These are phyloP conservation scores for Epizoanthus rinbou DNA, from an alignment of 92 coral and sea anemone species.

Conservation along the genomic window DNA sequence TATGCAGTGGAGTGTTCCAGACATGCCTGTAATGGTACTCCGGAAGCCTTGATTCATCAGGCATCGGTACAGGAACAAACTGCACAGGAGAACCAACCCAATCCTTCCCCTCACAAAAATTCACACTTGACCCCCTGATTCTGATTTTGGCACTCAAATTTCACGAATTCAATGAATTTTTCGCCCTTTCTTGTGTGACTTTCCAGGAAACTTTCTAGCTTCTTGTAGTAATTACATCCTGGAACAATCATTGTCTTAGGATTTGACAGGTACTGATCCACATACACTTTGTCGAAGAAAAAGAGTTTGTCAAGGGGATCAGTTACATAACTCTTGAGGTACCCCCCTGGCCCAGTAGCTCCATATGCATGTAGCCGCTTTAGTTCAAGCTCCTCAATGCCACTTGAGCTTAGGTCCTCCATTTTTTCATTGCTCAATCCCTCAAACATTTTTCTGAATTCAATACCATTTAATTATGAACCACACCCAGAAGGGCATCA, in stretches of 20 bases:
- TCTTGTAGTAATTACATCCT: neutral
- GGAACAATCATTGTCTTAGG: constrained; percentile 1
- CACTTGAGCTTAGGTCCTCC: neutral
- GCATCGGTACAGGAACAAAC: constrained; percentile 42
- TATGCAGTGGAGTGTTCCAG: constrained; percentile 19
- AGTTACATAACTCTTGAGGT: constrained; percentile 3
- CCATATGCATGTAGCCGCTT: neutral
- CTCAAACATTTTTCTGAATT: neutral
- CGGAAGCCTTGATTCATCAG: constrained; percentile 29
- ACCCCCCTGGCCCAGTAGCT: constrained; percentile 18
- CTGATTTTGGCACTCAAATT: constrained; percentile 20
- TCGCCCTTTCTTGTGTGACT: constrained; percentile 20
- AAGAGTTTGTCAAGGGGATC: neutral
- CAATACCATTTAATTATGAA: constrained; percentile 1
- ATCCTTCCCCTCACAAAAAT: constrained; percentile 13
- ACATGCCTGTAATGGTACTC: constrained; percentile 46
- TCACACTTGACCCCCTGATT: constrained; percentile 8
- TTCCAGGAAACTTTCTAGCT: neutral
- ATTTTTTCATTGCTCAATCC: no score
- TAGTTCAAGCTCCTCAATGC: constrained; percentile 12
- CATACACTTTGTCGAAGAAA: constrained; percentile 21
- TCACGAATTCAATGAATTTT: constrained; percentile 9
- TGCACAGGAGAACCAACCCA: constrained; percentile 23
- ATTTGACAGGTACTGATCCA: constrained; percentile 2
- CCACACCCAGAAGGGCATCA: no score